phyloP scores from a whole-genome alignment of 1,140 invertebrate species.

The Ooceraea biroi region DNA sequence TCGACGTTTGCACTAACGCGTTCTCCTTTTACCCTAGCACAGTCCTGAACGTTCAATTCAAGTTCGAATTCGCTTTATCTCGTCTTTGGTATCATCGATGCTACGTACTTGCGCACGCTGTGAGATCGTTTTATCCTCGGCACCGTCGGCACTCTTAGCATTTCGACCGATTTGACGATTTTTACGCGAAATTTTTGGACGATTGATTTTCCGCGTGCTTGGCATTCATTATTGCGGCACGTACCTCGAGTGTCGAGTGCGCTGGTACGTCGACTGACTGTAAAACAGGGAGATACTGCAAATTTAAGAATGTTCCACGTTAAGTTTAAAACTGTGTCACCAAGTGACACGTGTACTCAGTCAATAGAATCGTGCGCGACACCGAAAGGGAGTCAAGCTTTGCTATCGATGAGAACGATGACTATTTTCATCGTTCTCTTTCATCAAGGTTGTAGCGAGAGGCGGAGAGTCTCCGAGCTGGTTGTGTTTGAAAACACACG shows the following conservation, averaged over 20 bases:
- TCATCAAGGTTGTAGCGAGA: constrained; percentile 16
- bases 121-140: neutral
- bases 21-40: neutral
- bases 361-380: constrained; percentile 63
- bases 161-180: neutral
- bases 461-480: constrained; percentile 2
- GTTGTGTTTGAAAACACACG: constrained; percentile 31
- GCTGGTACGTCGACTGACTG: constrained; percentile 54
- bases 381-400: constrained; percentile 70
- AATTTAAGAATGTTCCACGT: constrained; percentile 63
- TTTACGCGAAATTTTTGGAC: neutral
- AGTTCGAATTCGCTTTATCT: constrained; percentile 14
- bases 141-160: neutral
- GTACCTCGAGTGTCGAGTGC: constrained; percentile 70
- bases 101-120: neutral
- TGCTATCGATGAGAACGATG: constrained; percentile 46
- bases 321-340: constrained; percentile 53
- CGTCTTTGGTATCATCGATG: neutral
- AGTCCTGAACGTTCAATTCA: constrained; percentile 5
- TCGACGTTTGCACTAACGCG: neutral
- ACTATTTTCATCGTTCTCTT: constrained; percentile 5
- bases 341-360: constrained; percentile 43
- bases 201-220: constrained; percentile 41
- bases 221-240: constrained; percentile 13
- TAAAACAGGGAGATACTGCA: constrained; percentile 48